A percentile compares a stretch with the other conserved stretches of the same genome.
phyloP scores from a whole-genome alignment of 1,140 invertebrate species.

The Tachypleus tridentatus region DNA sequence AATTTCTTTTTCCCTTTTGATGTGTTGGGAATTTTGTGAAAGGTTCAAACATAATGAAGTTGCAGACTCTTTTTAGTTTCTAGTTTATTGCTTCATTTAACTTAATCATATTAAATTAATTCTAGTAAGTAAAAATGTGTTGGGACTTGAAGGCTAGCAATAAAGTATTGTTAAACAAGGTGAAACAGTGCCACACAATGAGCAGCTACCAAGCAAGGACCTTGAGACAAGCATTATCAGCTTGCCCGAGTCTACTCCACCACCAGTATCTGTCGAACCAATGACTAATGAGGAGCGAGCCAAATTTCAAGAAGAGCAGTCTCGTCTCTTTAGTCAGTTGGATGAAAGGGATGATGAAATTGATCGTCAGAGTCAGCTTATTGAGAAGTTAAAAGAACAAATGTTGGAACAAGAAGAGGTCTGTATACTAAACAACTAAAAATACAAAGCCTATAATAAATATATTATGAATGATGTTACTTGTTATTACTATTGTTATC shows the following conservation, averaged over 20 bases:
- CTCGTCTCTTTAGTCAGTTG: constrained; percentile 85
- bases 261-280: constrained; percentile 38
- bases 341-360: constrained; percentile 99
- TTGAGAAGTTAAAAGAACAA: constrained; percentile 96
- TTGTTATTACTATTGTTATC: no score
- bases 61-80: no score
- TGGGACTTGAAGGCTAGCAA: no score
- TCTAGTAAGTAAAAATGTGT: no score
- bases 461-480: no score
- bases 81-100: no score
- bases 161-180: constrained; percentile 37
- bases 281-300: constrained; percentile 45
- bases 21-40: not conserved
- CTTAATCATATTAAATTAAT: no score
- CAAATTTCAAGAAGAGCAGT: constrained; percentile 72
- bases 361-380: constrained; percentile 89
- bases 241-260: constrained; percentile 5
- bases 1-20: constrained; percentile 4
- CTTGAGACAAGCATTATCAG: constrained; percentile 33
- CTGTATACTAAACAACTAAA: no score
- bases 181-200: constrained; percentile 80
- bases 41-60: no score
- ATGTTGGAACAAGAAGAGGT: constrained; percentile 90
- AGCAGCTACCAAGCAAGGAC: constrained; percentile 72
- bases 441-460: no score